Conservation (phyloP, 2,797 vertebrate species). For the Tragelaphus eurycerus region DNA sequence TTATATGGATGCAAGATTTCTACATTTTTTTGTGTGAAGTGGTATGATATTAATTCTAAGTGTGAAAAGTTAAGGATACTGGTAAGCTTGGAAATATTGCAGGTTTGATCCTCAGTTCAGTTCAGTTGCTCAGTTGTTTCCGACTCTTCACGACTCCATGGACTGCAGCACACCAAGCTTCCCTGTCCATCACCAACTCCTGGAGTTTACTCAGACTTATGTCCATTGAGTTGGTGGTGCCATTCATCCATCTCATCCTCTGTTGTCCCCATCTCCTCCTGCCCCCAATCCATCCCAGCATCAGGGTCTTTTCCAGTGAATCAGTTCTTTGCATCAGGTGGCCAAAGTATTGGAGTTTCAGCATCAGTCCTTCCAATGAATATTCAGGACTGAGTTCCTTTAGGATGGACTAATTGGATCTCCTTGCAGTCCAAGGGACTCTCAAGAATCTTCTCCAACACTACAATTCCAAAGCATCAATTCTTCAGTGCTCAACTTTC, state of each 20-base stretch:
- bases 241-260: neutral
- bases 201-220: neutral
- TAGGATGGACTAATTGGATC: neutral
- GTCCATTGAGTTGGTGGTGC: neutral
- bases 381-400: neutral
- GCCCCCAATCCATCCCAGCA: neutral
- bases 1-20: neutral
- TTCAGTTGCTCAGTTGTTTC: neutral
- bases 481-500: neutral
- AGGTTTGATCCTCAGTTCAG: neutral
- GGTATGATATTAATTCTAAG: neutral
- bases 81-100: neutral
- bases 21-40: neutral
- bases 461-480: neutral
- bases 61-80: neutral
- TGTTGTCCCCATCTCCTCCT: accelerated
- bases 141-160: neutral
- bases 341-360: neutral
- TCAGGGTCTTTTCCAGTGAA: neutral
- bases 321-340: neutral
- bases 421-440: neutral
- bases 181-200: neutral
- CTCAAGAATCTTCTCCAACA: neutral
- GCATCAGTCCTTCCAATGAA: neutral
- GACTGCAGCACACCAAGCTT: neutral